These are phyloP conservation scores for Todiramphus chloris DNA, from an alignment of 2,113 vertebrate genomes.

Conservation along the genomic window DNA sequence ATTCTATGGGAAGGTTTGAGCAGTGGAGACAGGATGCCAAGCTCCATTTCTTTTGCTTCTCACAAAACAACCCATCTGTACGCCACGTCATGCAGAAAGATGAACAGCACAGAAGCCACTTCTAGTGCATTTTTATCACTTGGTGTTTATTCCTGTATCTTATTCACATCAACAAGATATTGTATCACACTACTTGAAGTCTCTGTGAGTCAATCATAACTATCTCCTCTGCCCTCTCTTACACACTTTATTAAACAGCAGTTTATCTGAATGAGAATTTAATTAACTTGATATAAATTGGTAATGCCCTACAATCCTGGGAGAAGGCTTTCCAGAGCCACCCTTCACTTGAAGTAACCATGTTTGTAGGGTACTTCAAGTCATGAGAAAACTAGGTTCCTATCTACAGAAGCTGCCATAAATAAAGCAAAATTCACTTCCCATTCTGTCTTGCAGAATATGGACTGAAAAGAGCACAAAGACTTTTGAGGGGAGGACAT, in stretches of 20 bases:
- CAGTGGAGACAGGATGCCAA: not conserved
- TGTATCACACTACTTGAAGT: not conserved
- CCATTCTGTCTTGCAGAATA: not conserved
- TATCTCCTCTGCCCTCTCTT: not conserved
- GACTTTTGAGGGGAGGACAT: not conserved
- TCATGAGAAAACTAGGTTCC: not conserved
- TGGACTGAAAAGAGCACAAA: not conserved
- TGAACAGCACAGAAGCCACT: not conserved
- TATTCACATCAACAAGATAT: not conserved
- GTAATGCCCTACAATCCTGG: not conserved
- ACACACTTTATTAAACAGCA: not conserved
- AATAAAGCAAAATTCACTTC: not conserved
- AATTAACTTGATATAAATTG: not conserved
- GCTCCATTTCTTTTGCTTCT: not conserved
- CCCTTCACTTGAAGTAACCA: not conserved
- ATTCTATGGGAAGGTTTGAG: not conserved
- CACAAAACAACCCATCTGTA: not conserved
- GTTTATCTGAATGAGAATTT: not conserved
- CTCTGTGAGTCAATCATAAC: not conserved
- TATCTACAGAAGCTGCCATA: not conserved
- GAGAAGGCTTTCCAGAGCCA: not conserved
- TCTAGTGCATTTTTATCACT: not conserved
- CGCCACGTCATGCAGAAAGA: rapidly evolving
- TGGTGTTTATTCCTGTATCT: not conserved
- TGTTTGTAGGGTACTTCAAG: not conserved